Evolutionary conservation across 2,888 invertebrate species (phyloP), one percentile per base, ranked within the genome.

Genomic region (Ernsta delagoae): DNA sequence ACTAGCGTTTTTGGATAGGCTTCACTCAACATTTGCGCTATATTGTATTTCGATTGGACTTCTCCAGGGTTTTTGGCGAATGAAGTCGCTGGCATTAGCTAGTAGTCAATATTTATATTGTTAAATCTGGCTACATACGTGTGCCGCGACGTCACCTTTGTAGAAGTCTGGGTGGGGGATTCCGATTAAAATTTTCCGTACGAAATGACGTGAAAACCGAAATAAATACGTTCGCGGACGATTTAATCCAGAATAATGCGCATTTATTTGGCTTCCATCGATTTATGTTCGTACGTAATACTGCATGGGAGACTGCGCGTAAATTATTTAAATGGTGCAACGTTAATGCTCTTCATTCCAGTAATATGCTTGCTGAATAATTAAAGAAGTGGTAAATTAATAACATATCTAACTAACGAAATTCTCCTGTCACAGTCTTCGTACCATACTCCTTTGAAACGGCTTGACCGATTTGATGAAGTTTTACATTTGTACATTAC

Each of bases 141-240:
- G 9, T 24, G 9, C 4, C 2, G 9, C 56, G 45, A 54, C 34
- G 54, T 45, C 56, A n/a, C 31, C 36, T 8, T 36, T 16, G 57
- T 45, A 62, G 67, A 57, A 61, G 60, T 57, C 61, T 24, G 39
- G 48, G 9, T n/a, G 9, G 31, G 48, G 57, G 61, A 68, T 61
- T 57, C 57, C 67, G 56, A 62, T 67, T 62, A 36, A 68, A 62
- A 68, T 68, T 61, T 68, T 62, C 68, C 56, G 62, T 71, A 67
- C 68, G 60, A 71, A 66, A 70, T 73, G 70, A 75, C 65, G 70
- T 73, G 71, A 73, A 74, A 70, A 72, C 67, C 69, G 59, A 73
- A 72, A 75, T 75, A 74, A 75, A 75, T 75, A 72, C 70, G 70
- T 71, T 75, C 74, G 72, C 70, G 72, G 71, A 67, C 71, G 73